These are phyloP conservation scores for Arrhamphus sclerolepis DNA, from an alignment of 2,797 vertebrate genomes.

Conservation along the genomic window DNA sequence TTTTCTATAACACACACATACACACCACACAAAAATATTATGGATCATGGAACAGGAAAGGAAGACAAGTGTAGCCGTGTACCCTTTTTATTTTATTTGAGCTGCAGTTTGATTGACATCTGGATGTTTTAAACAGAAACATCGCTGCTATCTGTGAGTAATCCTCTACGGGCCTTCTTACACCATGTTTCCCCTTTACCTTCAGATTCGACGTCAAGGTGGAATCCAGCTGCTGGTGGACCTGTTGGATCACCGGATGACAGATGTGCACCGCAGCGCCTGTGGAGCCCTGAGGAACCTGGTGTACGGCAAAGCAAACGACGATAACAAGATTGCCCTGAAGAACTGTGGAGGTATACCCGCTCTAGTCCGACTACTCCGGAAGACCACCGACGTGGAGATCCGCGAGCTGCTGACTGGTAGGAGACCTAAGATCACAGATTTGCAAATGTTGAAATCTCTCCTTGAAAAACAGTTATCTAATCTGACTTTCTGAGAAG, in stretches of 20 bases:
- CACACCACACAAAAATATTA: background rate
- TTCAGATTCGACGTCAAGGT: slow-evolving; percentile 94
- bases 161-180: too few relatives aligned
- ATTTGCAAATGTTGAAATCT: too few relatives aligned
- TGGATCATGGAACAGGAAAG: slow-evolving; percentile 14
- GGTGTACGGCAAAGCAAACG: slow-evolving; percentile 97
- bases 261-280: slow-evolving; percentile 96
- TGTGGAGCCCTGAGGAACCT: slow-evolving; percentile 95
- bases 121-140: too few relatives aligned
- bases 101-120: too few relatives aligned
- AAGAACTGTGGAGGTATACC: slow-evolving; percentile 98
- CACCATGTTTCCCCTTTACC: background rate
- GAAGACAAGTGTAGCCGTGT: background rate
- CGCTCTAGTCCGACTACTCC: slow-evolving; percentile 92
- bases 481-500: too few relatives aligned
- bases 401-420: slow-evolving; percentile 98
- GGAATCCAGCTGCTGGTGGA: slow-evolving; percentile 98
- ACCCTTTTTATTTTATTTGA: too few relatives aligned
- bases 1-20: slow-evolving; percentile 9
- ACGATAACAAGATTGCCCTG: slow-evolving; percentile 98
- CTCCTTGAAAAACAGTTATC: too few relatives aligned
- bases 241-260: slow-evolving; percentile 95
- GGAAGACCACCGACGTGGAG: slow-evolving; percentile 96
- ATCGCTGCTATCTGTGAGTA: too few relatives aligned
- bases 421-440: slow-evolving; percentile 45